Conservation (phyloP, 2,888 invertebrate species). For the Callosobruchus maculatus region DNA sequence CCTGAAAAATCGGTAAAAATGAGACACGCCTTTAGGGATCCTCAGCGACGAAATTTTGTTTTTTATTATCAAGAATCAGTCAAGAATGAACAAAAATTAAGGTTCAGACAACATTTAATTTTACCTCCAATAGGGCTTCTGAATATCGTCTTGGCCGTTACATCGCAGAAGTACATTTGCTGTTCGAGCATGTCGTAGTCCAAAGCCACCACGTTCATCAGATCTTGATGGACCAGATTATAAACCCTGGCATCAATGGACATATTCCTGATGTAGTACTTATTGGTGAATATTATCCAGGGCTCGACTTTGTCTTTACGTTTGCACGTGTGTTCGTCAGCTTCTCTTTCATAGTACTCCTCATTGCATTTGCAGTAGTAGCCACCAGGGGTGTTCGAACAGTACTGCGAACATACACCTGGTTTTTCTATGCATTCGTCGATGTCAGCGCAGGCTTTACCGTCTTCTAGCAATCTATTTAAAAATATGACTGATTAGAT, state of each 20-base stretch:
- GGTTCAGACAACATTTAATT: no score
- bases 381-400: constrained; percentile 92
- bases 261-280: constrained; percentile 96
- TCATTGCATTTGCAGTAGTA: constrained; percentile 96
- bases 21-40: no score
- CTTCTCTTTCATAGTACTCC: constrained; percentile 79
- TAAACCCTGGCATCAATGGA: constrained; percentile 83
- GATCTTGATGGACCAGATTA: constrained; percentile 86
- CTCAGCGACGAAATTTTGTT: no score
- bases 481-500: background rate
- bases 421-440: constrained; percentile 87
- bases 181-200: constrained; percentile 86
- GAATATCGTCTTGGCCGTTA: constrained; percentile 91
- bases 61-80: no score
- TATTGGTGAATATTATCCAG: constrained; percentile 93
- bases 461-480: constrained; percentile 69
- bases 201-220: constrained; percentile 94
- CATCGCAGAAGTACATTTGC: constrained; percentile 93
- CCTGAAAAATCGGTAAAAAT: no score
- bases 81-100: no score
- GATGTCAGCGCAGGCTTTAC: constrained; percentile 88
- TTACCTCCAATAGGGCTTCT: constrained; percentile 59
- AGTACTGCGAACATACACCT: constrained; percentile 90
- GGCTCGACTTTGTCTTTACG: constrained; percentile 75
- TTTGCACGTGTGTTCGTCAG: constrained; percentile 88